A percentile compares a stretch with the other conserved stretches of the same genome.
Evolutionary conservation across 2,888 invertebrate genomes (phyloP).

Genomic region (Nemotelus pantherinus): DNA sequence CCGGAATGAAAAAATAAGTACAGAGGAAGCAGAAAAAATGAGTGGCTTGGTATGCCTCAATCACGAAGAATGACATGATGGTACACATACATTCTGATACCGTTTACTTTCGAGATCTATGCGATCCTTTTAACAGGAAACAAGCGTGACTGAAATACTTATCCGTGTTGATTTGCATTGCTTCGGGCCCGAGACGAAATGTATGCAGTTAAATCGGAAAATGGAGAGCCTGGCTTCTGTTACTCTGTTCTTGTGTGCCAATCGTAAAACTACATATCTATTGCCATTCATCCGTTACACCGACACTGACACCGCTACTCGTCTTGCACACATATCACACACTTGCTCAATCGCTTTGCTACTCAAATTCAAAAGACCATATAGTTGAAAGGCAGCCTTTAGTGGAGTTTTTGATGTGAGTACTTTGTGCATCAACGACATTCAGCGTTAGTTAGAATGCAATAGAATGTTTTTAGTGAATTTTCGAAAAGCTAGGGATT

Average conservation of each 20-base stretch:
- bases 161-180: slow-evolving; percentile 53
- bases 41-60: slow-evolving; percentile 41
- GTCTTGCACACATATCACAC: slow-evolving; percentile 22
- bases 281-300: slow-evolving; percentile 30
- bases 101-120: slow-evolving; percentile 53
- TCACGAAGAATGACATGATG: slow-evolving; percentile 43
- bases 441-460: too few relatives aligned
- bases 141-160: slow-evolving; percentile 54
- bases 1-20: background rate
- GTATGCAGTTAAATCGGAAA: slow-evolving; percentile 46
- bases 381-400: too few relatives aligned
- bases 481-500: too few relatives aligned
- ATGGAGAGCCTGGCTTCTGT: slow-evolving; percentile 26
- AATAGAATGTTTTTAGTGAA: too few relatives aligned
- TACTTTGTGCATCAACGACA: too few relatives aligned
- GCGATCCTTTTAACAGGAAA: slow-evolving; percentile 53
- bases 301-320: slow-evolving; percentile 3
- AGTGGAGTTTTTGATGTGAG: too few relatives aligned
- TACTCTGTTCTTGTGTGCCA: slow-evolving; percentile 23
- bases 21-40: slow-evolving; percentile 14
- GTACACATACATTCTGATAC: slow-evolving; percentile 41
- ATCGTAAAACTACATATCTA: slow-evolving; percentile 41
- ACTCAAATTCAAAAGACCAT: too few relatives aligned
- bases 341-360: background rate
- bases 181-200: slow-evolving; percentile 41